Evolutionary conservation across 2,797 vertebrate genomes (phyloP), one percentile per base, ranked within the genome.

Genomic region (Sylvilagus floridanus): DNA sequence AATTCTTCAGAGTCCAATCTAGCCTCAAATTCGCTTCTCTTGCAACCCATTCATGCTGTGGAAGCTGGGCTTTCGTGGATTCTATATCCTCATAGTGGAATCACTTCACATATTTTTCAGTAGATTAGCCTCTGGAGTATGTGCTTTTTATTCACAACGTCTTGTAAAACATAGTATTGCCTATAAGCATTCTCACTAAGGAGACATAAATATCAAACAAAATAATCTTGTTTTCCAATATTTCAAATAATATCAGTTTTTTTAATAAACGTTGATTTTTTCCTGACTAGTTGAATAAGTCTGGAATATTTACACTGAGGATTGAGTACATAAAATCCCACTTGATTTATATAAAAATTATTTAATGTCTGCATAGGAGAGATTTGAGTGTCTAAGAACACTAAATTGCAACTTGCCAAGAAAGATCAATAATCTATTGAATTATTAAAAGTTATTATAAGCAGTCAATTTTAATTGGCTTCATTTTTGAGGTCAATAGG

Each of bases 1-100:
- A 96, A 97, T 93, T 96, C 98, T 98, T 97, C n/a, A 94, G 98
- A 97, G 98, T 91, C 96, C 97, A 98, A 96, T 98, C 96, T 90
- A 91, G 85, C 95, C 94, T 90, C 96, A 97, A 94, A 97, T 91
- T 95, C 68, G 63, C 79, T 84, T 95, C 57, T 69, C 90, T 96
- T 93, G 91, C 96, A 91, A 50, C 82, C 76, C 96, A 30, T 90
- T 71, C 83, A 73, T 65, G 79, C 47, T 88, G 75, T 88, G 50
- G 4, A 94, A 96, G 75, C 60, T 95, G 93, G 84, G 94, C 96
- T 94, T 96, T 91, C 96, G 90, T 97, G 95, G 96, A 84, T 97
- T 84, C 82, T 76, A 30, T 90, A 79, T 42, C 35, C 97, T 97
- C 16, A 21, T 69, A 75, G 91, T 79, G 85, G 89, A 94, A 96